A percentile compares a stretch with the other conserved stretches of the same genome.
Evolutionary conservation across 2,888 invertebrate species (phyloP).

Genomic region (Cataglyphis altisquamis): DNA sequence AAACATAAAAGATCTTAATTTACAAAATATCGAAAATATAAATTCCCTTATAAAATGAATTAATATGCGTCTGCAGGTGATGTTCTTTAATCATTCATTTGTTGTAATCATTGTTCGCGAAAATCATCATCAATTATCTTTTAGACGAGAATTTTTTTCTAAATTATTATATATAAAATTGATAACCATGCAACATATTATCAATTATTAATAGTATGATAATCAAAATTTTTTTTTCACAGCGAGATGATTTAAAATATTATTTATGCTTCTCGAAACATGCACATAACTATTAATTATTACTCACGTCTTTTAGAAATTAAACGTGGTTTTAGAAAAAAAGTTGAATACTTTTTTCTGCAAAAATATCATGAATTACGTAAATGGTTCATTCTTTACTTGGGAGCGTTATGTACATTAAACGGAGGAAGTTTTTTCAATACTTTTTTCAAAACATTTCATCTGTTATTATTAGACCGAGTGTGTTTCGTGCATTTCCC

Average conservation of each 20-base stretch:
- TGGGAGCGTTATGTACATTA: neutral
- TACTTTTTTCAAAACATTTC: neutral
- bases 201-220: neutral
- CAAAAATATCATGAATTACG: neutral
- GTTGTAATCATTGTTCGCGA: neutral
- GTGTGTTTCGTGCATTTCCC: neutral
- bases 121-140: neutral
- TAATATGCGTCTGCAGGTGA: neutral
- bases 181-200: neutral
- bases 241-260: neutral
- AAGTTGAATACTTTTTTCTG: neutral
- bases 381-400: neutral
- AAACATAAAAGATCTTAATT: neutral
- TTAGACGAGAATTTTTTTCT: neutral
- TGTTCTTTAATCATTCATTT: constrained; percentile 26
- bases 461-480: constrained; percentile 1
- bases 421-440: neutral
- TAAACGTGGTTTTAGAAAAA: neutral
- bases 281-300: neutral
- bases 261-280: neutral
- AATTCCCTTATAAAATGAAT: constrained; percentile 4
- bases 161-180: neutral
- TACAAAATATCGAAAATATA: neutral
- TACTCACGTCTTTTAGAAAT: neutral
- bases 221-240: neutral